Evolutionary conservation across 2,888 invertebrate genomes (phyloP), one percentile per base, ranked within the genome.

Genomic region (Molorchus minor): DNA sequence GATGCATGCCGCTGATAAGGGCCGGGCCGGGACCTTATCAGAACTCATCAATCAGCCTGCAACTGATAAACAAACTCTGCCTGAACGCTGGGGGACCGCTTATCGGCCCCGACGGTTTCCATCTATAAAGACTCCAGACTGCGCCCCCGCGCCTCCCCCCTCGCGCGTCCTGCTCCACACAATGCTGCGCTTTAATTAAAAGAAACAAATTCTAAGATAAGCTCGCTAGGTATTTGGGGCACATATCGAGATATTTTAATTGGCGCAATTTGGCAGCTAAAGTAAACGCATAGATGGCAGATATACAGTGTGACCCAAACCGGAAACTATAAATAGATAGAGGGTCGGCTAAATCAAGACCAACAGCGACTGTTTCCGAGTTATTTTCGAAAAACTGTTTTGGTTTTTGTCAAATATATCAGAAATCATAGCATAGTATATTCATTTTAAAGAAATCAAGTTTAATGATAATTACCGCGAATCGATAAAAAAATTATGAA

Each of bases 91-190:
- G 75, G 77, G 77, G 77, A 75, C 76, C 74, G 77, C 82, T 83
- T 83, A 83, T 83, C 83, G 81, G 80, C 77, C 78, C 82, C 82
- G 82, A 82, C 82, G 83, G 82, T 83, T 83, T 83, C 82, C 77
- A 79, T 79, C 79, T 79, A 79, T 78, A 77, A 77, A 78, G 77
- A 77, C 77, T 76, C 71, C 69, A 68, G 64, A 64, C 64, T 64
- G 56, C 59, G 52, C 57, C 52, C 59, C 59, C 61, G 41, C 55
- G 36, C 41, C 53, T 19, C 21, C 40, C 12, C 47, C 15, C 15
- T 19, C 13, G 12, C 41, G 17, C 29, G 10, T 16, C 40, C 52
- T 25, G 13, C 38, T 16, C 30, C 40, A 29, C 52, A 52, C 41
- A 52, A 52, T 41, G 52, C 30, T 30, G 30, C 21, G 52, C 41